Conservation (phyloP, 2,797 vertebrate genomes). For the Microctenopoma stevenorrisi region DNA sequence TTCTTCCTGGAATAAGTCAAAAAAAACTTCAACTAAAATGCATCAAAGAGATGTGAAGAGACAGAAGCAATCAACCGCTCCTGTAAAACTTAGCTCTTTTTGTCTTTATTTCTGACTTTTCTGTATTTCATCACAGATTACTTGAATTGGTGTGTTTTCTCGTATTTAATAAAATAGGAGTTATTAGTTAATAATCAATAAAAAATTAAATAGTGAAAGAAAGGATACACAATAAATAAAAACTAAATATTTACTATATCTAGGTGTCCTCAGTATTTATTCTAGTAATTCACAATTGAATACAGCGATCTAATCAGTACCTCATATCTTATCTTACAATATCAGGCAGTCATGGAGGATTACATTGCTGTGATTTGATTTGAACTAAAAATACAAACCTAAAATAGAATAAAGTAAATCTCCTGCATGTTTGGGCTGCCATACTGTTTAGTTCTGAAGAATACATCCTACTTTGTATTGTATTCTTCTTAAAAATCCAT, state of each 20-base stretch:
- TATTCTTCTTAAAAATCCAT: too few species aligned
- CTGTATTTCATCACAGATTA: not conserved
- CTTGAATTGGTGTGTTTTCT: not conserved
- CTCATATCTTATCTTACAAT: not conserved
- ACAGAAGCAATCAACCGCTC: not conserved
- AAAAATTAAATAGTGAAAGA: too few species aligned
- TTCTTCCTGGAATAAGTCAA: not conserved
- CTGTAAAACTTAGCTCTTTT: not conserved
- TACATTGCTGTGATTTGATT: not conserved
- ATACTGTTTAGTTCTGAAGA: too few species aligned
- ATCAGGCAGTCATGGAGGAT: not conserved
- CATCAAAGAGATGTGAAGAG: not conserved
- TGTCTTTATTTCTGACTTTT: not conserved
- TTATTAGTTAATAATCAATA: too few species aligned
- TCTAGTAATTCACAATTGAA: not conserved
- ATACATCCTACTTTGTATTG: too few species aligned
- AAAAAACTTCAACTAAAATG: not conserved
- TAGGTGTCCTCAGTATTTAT: not conserved
- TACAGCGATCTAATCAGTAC: not conserved
- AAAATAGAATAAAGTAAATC: too few species aligned
- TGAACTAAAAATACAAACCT: too few species aligned
- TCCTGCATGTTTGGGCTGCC: too few species aligned
- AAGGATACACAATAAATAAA: not conserved
- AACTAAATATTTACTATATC: not conserved
- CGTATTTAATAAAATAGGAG: not conserved